Conservation (phyloP, 1,140 invertebrate genomes). For the Panulirus ornatus region DNA sequence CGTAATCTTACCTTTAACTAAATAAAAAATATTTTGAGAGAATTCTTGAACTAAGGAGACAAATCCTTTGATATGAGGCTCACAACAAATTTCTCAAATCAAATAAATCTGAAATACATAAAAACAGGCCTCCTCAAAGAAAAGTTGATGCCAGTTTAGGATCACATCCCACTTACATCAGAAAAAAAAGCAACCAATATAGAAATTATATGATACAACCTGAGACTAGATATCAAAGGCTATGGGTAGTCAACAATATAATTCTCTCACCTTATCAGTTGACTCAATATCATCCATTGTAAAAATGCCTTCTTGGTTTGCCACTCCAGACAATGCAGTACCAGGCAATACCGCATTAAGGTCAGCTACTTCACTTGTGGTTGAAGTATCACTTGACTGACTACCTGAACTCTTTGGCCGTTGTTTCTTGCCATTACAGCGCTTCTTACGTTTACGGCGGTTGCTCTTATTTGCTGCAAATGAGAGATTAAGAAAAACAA, state of each 20-base stretch:
- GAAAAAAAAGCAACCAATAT: not conserved
- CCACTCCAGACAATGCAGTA: not conserved
- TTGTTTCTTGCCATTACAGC: slow-evolving; percentile 72
- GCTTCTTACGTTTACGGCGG: slow-evolving; percentile 59
- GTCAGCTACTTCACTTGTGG: slow-evolving; percentile 71
- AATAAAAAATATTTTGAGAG: not conserved
- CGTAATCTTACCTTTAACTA: no score
- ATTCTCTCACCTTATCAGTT: slow-evolving; percentile 42
- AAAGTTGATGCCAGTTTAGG: not conserved
- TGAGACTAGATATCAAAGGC: not conserved
- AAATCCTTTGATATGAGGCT: not conserved
- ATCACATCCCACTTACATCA: not conserved
- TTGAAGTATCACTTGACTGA: slow-evolving; percentile 74
- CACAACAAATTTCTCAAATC: not conserved
- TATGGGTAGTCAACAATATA: not conserved
- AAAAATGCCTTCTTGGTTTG: slow-evolving; percentile 72
- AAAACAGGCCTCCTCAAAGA: not conserved
- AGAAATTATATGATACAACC: not conserved
- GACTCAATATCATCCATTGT: slow-evolving; percentile 70
- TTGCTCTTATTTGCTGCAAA: slow-evolving; percentile 53
- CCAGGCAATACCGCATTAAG: slow-evolving; percentile 53
- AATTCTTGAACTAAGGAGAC: not conserved
- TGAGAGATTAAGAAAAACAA: not conserved
- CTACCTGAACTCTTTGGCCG: slow-evolving; percentile 67
- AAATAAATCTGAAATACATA: not conserved